phyloP scores from a whole-genome alignment of 2,113 vertebrate species.

The Microtus richardsoni region DNA sequence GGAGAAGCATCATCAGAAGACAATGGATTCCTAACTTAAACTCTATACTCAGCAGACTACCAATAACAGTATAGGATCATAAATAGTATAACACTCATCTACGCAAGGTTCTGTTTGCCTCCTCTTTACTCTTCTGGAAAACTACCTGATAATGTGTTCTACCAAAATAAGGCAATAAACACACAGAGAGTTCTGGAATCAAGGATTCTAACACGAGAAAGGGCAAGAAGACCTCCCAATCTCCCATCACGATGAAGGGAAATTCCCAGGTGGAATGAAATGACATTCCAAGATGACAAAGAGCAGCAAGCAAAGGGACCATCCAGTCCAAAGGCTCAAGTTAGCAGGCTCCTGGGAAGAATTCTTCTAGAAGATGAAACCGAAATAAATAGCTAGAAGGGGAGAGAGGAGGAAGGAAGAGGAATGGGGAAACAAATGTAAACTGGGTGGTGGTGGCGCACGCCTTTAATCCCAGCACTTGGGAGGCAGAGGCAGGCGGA shows the following conservation, averaged over 20 bases:
- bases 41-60: not conserved
- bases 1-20: not conserved
- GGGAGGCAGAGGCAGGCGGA: too few relatives aligned
- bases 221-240: not conserved
- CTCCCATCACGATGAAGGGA: not conserved
- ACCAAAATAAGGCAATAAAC: slow-evolving; percentile 8
- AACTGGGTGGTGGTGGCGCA: too few relatives aligned
- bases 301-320: not conserved
- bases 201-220: not conserved
- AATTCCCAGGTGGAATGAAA: not conserved
- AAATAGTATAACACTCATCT: slow-evolving; percentile 1
- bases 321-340: not conserved
- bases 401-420: too few relatives aligned
- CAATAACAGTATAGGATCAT: not conserved
- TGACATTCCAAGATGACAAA: not conserved
- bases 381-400: slow-evolving; percentile 35
- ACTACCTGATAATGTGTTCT: not conserved
- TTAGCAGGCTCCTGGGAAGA: not conserved
- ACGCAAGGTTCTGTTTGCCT: not conserved
- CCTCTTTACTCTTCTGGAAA: slow-evolving; percentile 35
- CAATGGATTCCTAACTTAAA: slow-evolving; percentile 1
- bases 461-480: too few relatives aligned
- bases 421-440: too few relatives aligned
- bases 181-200: not conserved
- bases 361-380: not conserved